These are phyloP conservation scores for Drosophila biarmipes DNA, from an alignment of 1,140 invertebrate species.

Conservation along the genomic window DNA sequence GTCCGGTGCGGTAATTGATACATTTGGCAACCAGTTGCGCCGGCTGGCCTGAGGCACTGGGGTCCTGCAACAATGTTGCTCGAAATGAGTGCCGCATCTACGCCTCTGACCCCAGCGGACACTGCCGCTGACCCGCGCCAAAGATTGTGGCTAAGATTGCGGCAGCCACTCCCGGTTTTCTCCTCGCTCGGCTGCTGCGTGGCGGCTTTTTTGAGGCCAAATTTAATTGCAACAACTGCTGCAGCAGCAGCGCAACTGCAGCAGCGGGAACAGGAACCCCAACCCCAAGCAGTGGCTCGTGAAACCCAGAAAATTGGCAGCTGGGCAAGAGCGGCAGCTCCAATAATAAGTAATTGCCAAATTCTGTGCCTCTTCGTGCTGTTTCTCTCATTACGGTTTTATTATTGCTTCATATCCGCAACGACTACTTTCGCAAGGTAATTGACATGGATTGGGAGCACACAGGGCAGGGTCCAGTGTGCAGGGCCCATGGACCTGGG, in stretches of 20 bases:
- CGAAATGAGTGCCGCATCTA: conserved; percentile 1
- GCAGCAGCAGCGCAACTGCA: conserved; percentile 13
- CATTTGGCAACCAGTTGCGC: not conserved
- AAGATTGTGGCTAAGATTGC: conserved; percentile 10
- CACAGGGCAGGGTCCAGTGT: not conserved
- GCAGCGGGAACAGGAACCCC: conserved; percentile 25
- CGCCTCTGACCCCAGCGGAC: conserved; percentile 34
- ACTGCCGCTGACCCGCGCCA: conserved; percentile 18
- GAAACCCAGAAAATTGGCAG: conserved; percentile 66
- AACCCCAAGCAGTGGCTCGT: conserved; percentile 17
- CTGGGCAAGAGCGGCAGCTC: conserved; percentile 45
- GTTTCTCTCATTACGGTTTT: conserved; percentile 61
- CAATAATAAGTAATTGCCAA: conserved; percentile 58
- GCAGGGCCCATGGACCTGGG: not conserved
- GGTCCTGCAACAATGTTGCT: conserved; percentile 50
- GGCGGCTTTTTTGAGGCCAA: conserved; percentile 71
- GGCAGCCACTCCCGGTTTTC: conserved; percentile 31
- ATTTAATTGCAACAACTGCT: conserved; percentile 77
- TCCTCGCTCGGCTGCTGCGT: conserved; percentile 28
- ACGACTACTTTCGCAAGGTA: conserved; percentile 65
- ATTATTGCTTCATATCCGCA: conserved; percentile 39
- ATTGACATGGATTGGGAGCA: conserved; percentile 66
- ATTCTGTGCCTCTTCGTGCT: conserved; percentile 50
- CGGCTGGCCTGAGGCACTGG: not conserved
- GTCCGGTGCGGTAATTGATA: conserved; percentile 8